Conservation (phyloP, 2,888 invertebrate species). For the Orthosia incerta region DNA sequence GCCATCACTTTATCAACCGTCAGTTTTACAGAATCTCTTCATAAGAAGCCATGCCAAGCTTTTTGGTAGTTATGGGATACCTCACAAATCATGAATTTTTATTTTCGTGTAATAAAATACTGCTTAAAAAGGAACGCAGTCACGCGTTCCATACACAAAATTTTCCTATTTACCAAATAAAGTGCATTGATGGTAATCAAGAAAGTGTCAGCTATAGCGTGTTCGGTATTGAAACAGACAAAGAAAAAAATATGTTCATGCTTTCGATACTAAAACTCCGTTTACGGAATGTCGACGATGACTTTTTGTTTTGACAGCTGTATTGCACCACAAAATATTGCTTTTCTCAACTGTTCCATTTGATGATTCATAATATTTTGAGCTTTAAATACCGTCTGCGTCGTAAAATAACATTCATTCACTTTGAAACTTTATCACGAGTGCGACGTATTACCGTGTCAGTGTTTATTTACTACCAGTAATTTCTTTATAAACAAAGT, state of each 20-base stretch:
- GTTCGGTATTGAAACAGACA: not conserved
- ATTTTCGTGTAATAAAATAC: not conserved
- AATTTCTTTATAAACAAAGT: constrained; percentile 11
- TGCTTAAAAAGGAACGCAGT: constrained; percentile 12
- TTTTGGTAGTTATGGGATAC: not conserved
- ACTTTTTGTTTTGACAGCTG: constrained; percentile 72
- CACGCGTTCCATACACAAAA: not conserved
- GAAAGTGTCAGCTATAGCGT: not conserved
- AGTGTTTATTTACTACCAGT: constrained; percentile 39
- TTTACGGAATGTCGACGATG: constrained; percentile 52
- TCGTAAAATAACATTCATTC: constrained; percentile 73
- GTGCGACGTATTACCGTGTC: constrained; percentile 57
- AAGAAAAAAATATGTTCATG: not conserved
- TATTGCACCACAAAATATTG: constrained; percentile 78
- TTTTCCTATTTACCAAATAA: not conserved
- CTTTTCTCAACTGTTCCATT: constrained; percentile 76
- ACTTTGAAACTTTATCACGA: constrained; percentile 56
- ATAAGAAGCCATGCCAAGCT: not conserved
- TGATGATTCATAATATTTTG: constrained; percentile 79
- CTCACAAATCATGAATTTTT: not conserved
- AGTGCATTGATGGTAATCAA: not conserved
- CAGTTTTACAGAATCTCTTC: too few species aligned
- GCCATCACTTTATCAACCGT: not conserved
- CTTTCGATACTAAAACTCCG: not conserved
- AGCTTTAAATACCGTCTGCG: constrained; percentile 69